Evolutionary conservation across 2,888 invertebrate species (phyloP).

Genomic region (Trimorus sp.): DNA sequence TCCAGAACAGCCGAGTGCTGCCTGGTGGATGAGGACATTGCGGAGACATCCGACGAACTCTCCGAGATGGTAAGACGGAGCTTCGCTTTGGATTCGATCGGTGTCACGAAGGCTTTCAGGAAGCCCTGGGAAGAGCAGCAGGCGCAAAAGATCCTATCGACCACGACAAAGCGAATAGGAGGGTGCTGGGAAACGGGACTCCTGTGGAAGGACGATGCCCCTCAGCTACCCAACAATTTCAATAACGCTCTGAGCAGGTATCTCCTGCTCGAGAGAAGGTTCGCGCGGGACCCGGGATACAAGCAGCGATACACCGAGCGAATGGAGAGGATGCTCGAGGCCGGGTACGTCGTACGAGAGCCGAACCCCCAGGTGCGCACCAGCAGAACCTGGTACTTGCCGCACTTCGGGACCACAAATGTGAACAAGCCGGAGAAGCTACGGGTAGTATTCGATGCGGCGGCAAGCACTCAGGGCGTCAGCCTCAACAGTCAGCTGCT

Average conservation of each 20-base stretch:
- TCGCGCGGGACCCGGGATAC: neutral
- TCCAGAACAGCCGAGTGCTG: neutral
- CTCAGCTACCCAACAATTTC: neutral
- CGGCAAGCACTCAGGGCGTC: constrained; percentile 64
- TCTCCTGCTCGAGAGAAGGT: neutral
- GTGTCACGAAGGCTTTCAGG: constrained; percentile 13
- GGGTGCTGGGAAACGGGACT: constrained; percentile 34
- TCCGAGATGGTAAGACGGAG: constrained; percentile 18
- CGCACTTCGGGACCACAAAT: constrained; percentile 64
- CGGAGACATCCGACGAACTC: constrained; percentile 4
- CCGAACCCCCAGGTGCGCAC: neutral
- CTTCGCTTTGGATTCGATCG: constrained; percentile 29
- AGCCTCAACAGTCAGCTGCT: constrained; percentile 70
- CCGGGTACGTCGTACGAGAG: neutral
- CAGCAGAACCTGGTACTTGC: constrained; percentile 37
- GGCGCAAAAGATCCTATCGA: constrained; percentile 12
- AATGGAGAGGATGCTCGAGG: neutral
- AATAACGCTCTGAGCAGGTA: neutral
- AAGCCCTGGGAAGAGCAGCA: constrained; percentile 23
- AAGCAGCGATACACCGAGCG: neutral
- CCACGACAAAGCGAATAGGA: constrained; percentile 24
- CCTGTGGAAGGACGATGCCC: constrained; percentile 21
- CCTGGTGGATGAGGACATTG: neutral
- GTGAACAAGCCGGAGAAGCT: constrained; percentile 67
- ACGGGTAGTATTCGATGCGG: constrained; percentile 71